These are phyloP conservation scores for Malurus splendens DNA, from an alignment of 2,797 vertebrate species.

Conservation along the genomic window DNA sequence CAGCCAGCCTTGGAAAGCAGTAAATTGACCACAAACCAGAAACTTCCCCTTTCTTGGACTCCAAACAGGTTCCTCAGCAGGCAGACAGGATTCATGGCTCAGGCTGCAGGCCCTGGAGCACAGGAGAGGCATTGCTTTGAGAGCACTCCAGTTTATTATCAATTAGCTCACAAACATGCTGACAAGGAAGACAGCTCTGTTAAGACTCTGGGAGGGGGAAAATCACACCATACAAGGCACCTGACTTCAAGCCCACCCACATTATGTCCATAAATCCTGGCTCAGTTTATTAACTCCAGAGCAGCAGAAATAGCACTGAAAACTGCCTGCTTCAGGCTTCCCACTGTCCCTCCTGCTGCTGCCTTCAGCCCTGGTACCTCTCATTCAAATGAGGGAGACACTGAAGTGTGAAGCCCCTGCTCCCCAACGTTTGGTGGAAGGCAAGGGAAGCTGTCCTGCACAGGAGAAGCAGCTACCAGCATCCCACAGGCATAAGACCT, in stretches of 20 bases:
- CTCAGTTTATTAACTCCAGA: background rate
- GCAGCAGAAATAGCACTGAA: background rate
- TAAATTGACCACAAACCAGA: slow-evolving; percentile 45
- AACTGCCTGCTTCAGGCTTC: background rate
- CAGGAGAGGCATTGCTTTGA: slow-evolving; percentile 6
- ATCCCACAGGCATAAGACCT: background rate
- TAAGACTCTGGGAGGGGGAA: background rate
- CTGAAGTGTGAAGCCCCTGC: background rate
- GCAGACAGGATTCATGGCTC: slow-evolving; percentile 31
- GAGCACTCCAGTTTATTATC: slow-evolving; percentile 17
- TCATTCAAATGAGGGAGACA: background rate
- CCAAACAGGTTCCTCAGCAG: slow-evolving; percentile 26
- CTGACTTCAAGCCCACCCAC: slow-evolving; percentile 38
- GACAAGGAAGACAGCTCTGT: slow-evolving; percentile 31
- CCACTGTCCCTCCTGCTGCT: background rate
- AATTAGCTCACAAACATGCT: slow-evolving; percentile 31
- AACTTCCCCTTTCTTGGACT: slow-evolving; percentile 42
- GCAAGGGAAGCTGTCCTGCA: background rate
- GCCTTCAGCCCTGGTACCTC: background rate
- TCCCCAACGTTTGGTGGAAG: background rate
- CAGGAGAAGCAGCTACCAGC: background rate
- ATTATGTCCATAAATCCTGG: background rate
- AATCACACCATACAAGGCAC: slow-evolving; percentile 23
- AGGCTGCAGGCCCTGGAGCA: background rate
- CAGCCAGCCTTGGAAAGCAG: slow-evolving; percentile 49